Evolutionary conservation across 2,113 vertebrate genomes (phyloP).

Genomic region (Podiceps cristatus): DNA sequence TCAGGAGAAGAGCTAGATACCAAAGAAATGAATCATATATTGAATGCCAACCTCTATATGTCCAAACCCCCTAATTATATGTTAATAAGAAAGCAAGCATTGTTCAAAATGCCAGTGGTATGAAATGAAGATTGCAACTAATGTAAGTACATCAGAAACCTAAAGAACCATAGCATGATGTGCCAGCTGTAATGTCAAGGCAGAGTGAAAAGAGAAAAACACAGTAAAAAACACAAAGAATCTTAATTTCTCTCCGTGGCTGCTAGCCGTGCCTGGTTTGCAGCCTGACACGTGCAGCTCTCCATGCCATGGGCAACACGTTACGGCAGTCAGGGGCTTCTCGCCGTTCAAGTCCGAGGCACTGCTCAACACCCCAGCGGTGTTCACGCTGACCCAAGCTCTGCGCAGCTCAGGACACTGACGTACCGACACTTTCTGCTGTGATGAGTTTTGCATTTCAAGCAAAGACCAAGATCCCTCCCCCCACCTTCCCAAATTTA

Average conservation of each 20-base stretch:
- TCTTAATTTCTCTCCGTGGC: background rate
- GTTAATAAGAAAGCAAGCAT: constrained; percentile 22
- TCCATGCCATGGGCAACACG: background rate
- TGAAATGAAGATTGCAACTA: constrained; percentile 36
- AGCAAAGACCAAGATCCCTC: background rate
- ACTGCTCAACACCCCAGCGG: background rate
- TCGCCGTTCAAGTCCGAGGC: background rate
- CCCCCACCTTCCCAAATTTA: background rate
- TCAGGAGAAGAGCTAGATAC: constrained; percentile 56
- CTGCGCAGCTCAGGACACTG: rapidly evolving
- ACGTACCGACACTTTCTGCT: background rate
- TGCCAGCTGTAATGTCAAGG: background rate
- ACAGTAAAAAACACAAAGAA: background rate
- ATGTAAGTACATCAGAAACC: constrained; percentile 1
- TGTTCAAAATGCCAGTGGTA: constrained; percentile 31
- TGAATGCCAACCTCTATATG: constrained; percentile 19
- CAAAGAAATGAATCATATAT: constrained; percentile 55
- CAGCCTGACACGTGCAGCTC: background rate
- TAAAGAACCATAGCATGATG: background rate
- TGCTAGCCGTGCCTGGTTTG: rapidly evolving
- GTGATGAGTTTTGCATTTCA: background rate
- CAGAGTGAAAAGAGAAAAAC: background rate
- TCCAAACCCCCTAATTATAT: background rate
- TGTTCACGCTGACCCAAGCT: background rate
- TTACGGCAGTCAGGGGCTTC: background rate